Percentiles rank a stretch among this genome's conserved stretches.
phyloP scores from a whole-genome alignment of 2,888 invertebrate genomes.

The Drosophila picticornis region DNA sequence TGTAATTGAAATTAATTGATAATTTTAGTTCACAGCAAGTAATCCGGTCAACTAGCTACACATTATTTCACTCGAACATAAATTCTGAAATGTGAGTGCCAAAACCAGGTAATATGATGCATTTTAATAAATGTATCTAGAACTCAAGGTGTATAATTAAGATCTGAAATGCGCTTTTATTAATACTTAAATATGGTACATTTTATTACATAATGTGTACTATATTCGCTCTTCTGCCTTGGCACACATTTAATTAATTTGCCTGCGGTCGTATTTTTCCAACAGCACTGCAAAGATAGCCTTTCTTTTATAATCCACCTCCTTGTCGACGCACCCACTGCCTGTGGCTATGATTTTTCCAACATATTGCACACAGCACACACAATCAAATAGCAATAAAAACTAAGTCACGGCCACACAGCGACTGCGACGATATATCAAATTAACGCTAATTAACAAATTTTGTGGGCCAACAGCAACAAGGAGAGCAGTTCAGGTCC shows the following conservation, averaged over 20 bases:
- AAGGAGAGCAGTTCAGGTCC: constrained; percentile 40
- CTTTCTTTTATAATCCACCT: not conserved
- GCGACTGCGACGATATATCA: constrained; percentile 42
- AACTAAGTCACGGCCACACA: constrained; percentile 33
- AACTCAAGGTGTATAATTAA: not conserved
- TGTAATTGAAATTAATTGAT: not conserved
- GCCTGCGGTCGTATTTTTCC: not conserved
- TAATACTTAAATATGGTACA: not conserved
- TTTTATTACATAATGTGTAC: not conserved
- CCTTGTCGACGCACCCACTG: not conserved
- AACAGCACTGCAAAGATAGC: not conserved
- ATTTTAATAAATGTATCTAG: not conserved
- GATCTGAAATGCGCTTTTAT: not conserved
- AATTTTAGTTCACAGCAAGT: not conserved
- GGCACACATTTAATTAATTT: not conserved
- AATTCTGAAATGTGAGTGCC: not conserved
- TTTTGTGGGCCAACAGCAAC: constrained; percentile 35
- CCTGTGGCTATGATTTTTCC: constrained; percentile 13
- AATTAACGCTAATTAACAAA: constrained; percentile 77
- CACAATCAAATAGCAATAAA: constrained; percentile 62
- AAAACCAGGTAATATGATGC: not conserved
- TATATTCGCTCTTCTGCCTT: not conserved
- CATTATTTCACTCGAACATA: not conserved
- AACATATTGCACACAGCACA: constrained; percentile 46
- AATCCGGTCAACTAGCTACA: not conserved